Percentiles rank a stretch among this genome's conserved stretches.
Evolutionary conservation across 1,140 invertebrate genomes (phyloP).

Genomic region (Venustaconcha ellipsiformis): DNA sequence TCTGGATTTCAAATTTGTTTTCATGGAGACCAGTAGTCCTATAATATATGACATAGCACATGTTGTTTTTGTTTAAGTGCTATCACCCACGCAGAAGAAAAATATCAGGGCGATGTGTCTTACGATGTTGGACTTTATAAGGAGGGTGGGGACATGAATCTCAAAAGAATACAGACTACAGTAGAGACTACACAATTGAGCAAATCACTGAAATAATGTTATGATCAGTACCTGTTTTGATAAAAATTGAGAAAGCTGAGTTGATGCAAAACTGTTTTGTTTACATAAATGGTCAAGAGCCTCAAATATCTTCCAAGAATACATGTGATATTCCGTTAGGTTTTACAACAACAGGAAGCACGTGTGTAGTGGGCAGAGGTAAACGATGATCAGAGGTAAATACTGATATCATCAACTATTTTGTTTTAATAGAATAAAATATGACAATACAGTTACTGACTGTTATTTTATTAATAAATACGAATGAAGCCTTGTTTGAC

Average conservation of each 20-base stretch:
- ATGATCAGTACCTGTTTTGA: slow-evolving; percentile 16
- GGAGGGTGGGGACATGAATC: too few species aligned
- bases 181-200: neutral
- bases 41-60: too few species aligned
- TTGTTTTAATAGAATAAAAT: too few species aligned
- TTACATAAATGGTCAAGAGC: slow-evolving; percentile 7
- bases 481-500: too few species aligned
- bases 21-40: neutral
- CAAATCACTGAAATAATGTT: neutral
- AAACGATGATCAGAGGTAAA: too few species aligned
- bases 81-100: neutral
- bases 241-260: slow-evolving; percentile 6
- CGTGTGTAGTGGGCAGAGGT: slow-evolving; percentile 5
- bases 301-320: slow-evolving; percentile 5
- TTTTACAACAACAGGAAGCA: slow-evolving; percentile 12
- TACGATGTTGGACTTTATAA: neutral
- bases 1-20: neutral
- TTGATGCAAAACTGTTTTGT: neutral
- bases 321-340: slow-evolving; percentile 16
- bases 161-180: too few species aligned
- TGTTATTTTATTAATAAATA: too few species aligned
- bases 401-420: too few species aligned
- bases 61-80: too few species aligned
- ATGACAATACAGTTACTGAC: too few species aligned
- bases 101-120: neutral